Evolutionary conservation across 2,797 vertebrate genomes (phyloP).

Genomic region (Heterohyrax brucei): DNA sequence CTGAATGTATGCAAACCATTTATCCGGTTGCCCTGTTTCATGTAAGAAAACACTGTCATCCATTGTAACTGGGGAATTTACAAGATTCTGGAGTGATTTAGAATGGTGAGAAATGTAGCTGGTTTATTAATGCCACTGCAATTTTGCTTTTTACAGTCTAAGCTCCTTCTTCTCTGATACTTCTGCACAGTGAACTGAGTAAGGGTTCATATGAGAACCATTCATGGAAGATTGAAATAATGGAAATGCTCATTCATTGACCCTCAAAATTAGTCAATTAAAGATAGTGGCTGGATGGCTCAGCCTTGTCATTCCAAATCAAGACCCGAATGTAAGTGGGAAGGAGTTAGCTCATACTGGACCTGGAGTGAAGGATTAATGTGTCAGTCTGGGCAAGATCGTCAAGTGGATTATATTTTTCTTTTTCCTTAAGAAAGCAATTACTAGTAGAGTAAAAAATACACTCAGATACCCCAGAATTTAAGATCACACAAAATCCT

Average conservation of each 20-base stretch:
- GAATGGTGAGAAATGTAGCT: conserved; percentile 34
- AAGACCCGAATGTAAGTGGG: not conserved
- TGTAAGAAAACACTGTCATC: conserved; percentile 1
- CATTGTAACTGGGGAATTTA: conserved; percentile 35
- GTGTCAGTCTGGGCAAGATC: conserved; percentile 81
- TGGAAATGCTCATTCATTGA: not conserved
- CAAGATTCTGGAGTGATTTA: not conserved
- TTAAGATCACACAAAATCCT: conserved; percentile 88
- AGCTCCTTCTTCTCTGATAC: conserved; percentile 19
- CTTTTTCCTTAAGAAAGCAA: conserved; percentile 81
- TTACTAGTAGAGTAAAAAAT: conserved; percentile 86
- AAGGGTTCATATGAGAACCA: not conserved
- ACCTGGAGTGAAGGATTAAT: conserved; percentile 84
- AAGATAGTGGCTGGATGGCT: not conserved
- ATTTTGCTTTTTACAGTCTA: conserved; percentile 39
- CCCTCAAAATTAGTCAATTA: conserved; percentile 49
- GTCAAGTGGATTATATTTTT: conserved; percentile 83
- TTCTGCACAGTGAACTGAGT: not conserved
- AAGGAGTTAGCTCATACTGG: conserved; percentile 48
- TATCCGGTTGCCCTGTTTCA: conserved; percentile 18
- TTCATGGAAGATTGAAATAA: not conserved
- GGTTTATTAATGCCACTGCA: not conserved
- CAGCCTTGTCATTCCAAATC: not conserved
- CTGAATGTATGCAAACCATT: conserved; percentile 25
- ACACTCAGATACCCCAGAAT: conserved; percentile 80